phyloP scores from a whole-genome alignment of 2,113 vertebrate genomes.

The Saccopteryx leptura region DNA sequence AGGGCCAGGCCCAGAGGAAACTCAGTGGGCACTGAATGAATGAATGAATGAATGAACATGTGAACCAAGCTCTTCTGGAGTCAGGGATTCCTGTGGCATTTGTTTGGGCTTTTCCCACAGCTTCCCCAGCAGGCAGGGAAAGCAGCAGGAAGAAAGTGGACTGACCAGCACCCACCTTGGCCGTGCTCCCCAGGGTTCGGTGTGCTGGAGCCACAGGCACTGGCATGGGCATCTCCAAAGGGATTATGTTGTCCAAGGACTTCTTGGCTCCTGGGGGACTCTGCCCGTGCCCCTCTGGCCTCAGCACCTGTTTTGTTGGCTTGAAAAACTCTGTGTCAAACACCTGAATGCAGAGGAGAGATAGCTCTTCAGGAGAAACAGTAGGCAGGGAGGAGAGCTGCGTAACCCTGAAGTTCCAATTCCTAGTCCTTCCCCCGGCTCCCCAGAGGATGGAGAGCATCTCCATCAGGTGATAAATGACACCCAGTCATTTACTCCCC shows the following conservation, averaged over 20 bases:
- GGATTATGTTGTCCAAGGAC: conserved; percentile 25
- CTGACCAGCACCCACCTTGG: conserved; percentile 65
- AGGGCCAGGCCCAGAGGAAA: neutral
- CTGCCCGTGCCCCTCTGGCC: conserved; percentile 32
- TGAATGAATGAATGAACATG: neutral
- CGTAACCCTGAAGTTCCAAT: neutral
- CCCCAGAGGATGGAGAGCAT: neutral
- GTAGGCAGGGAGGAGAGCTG: neutral
- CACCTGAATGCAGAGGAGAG: conserved; percentile 46
- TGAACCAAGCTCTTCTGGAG: neutral
- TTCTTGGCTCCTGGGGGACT: conserved; percentile 40
- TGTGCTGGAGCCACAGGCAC: conserved; percentile 72
- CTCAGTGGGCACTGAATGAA: neutral
- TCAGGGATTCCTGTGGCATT: neutral
- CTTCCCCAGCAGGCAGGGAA: neutral
- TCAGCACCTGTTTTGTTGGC: conserved; percentile 38
- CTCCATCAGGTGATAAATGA: neutral
- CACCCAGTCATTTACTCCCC: accelerated
- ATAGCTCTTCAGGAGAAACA: neutral
- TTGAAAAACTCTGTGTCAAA: conserved; percentile 66
- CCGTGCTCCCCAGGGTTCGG: neutral
- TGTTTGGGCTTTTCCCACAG: neutral
- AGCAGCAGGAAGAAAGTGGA: neutral
- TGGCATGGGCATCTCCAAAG: conserved; percentile 80
- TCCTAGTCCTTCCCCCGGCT: neutral